Evolutionary conservation across 2,797 vertebrate genomes (phyloP).

Genomic region (Helarctos malayanus): DNA sequence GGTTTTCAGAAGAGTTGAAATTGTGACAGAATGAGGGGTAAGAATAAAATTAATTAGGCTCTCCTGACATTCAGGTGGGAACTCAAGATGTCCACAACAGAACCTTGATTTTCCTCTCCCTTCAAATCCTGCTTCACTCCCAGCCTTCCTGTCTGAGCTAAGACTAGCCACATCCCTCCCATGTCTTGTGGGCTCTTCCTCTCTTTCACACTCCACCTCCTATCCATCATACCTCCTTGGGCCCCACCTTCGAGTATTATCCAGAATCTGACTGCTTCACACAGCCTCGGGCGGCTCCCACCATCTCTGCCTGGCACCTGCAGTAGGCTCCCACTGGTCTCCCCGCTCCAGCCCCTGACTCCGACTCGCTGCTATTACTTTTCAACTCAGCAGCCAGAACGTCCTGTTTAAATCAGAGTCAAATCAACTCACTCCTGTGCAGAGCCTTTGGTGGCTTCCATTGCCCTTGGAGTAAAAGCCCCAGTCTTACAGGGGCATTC

Average conservation of each 20-base stretch:
- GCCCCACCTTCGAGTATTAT: background rate
- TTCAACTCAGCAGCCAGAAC: background rate
- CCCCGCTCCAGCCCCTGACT: background rate
- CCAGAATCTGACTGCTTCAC: background rate
- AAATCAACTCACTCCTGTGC: background rate
- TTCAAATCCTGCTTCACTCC: background rate
- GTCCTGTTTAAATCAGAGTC: background rate
- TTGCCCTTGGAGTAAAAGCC: background rate
- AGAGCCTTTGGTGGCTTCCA: background rate
- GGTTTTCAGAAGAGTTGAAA: background rate
- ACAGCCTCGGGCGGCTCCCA: fast-evolving
- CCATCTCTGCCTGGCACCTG: background rate
- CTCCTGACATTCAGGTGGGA: background rate
- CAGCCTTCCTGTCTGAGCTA: background rate
- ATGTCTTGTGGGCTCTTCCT: background rate
- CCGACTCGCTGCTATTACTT: fast-evolving
- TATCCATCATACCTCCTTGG: background rate
- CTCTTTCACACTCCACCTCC: no score
- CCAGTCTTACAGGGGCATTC: background rate
- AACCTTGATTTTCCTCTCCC: background rate
- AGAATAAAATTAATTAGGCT: background rate
- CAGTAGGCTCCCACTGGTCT: fast-evolving
- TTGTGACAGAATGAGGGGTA: background rate
- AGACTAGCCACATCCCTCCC: fast-evolving
- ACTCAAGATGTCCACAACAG: no score